Base-by-base conservation (phyloP, 2,888 invertebrate species). In the Cylloceria caligata region DNA sequence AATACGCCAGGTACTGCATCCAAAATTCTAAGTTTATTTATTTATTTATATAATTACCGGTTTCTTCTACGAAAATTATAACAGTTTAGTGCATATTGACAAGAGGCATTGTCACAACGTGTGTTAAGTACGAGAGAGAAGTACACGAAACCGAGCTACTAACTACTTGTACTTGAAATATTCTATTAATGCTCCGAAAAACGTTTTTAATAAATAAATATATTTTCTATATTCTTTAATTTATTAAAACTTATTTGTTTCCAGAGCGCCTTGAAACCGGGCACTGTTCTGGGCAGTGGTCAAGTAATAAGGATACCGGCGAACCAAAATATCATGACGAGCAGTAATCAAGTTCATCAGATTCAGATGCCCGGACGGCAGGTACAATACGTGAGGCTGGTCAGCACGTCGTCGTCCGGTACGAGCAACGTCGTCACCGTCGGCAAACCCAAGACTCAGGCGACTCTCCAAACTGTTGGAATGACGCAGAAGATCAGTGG, bases 321-420 rank as follows among this genome's bases (percentile, higher is more conserved):
- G 4, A 92, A 93, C 85, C 94, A 94, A 79, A 93, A 91, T 86
- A 92, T 90, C 89, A 90, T 91, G 88, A 85, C 91, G 89, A 91
- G 86, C 93, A 84, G 89, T 5, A 92, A 94, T 86, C 94, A 96
- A 89, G 92, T 96, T n/a, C 96, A 96, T 92, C 96, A 96, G 89
- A 95, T 96, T 81, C 96, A 96, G 91, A 95, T 96, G 81, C 96
- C 96, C 1, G 95, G 96, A 13, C 95, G 95, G 93, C 96, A 96
- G 86, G 94, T 96, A 81, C 96, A 96, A 89, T 96, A 96, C 89
- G 96, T 96, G 16, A 94, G 96, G 85, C 93, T 96, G 83, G 95
- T 96, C 36, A 95, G 95, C 60, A 95, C 94, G 67, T 90, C 94
- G 16, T 91, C 91, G 13, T 92, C 93, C 30, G 88, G 91, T 39